phyloP scores from a whole-genome alignment of 2,113 vertebrate genomes.

The Leptocoma aspasia region DNA sequence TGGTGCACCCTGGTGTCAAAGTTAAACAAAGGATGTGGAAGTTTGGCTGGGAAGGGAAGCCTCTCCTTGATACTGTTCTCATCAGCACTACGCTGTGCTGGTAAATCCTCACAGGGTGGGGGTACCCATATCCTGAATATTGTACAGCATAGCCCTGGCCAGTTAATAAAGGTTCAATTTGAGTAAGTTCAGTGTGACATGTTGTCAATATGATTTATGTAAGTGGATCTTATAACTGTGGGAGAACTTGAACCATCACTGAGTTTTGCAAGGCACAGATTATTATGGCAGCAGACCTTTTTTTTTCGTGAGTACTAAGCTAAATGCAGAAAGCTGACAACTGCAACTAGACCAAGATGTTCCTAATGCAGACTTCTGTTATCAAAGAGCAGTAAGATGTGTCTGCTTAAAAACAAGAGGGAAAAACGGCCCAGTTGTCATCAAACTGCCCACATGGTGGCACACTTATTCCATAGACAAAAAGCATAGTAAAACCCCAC shows the following conservation, averaged over 20 bases:
- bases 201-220: not conserved
- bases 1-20: not conserved
- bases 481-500: not conserved
- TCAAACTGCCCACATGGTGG: slow-evolving; percentile 65
- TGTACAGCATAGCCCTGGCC: not conserved
- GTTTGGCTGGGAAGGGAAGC: not conserved
- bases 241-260: not conserved
- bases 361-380: not conserved
- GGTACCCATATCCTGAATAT: not conserved
- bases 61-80: not conserved
- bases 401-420: not conserved
- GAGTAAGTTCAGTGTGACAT: not conserved
- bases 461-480: slow-evolving; percentile 4
- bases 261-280: not conserved
- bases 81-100: not conserved
- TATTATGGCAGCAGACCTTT: not conserved
- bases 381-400: not conserved
- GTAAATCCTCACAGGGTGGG: not conserved
- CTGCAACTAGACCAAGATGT: not conserved
- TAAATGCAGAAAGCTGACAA: not conserved
- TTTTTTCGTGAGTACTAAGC: not conserved
- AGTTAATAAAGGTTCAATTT: not conserved
- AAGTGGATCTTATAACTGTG: not conserved
- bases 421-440: not conserved
- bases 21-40: not conserved